phyloP scores from a whole-genome alignment of 1,140 invertebrate genomes.

The Luehdorfia chinensis region DNA sequence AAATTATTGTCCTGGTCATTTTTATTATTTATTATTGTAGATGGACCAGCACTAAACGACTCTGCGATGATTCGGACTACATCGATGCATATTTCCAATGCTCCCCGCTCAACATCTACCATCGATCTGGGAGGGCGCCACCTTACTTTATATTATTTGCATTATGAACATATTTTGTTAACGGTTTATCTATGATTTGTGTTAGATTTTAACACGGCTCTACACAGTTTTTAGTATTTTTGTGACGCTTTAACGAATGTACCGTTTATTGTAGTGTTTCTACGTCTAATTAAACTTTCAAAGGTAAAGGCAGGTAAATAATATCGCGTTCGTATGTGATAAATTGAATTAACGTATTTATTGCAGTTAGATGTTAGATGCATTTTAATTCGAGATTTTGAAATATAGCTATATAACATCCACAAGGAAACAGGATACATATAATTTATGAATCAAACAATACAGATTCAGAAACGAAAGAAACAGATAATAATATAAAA shows the following conservation, averaged over 20 bases:
- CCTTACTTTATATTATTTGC: constrained; percentile 47
- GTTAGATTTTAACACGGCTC: constrained; percentile 41
- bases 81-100: constrained; percentile 27
- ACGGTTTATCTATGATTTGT: constrained; percentile 50
- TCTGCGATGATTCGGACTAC: constrained; percentile 22
- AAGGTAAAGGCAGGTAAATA: constrained; percentile 14
- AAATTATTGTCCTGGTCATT: not conserved
- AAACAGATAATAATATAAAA: not conserved
- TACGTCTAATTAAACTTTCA: constrained; percentile 16
- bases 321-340: constrained; percentile 24
- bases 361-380: constrained; percentile 27
- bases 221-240: constrained; percentile 52
- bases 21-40: constrained; percentile 32
- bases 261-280: constrained; percentile 31
- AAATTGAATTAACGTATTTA: constrained; percentile 29
- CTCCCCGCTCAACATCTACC: constrained; percentile 12
- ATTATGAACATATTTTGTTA: constrained; percentile 66
- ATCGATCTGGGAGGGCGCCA: constrained; percentile 16
- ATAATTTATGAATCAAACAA: not conserved
- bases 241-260: constrained; percentile 54
- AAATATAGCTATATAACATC: constrained; percentile 20
- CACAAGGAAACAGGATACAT: constrained; percentile 11
- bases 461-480: not conserved
- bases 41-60: constrained; percentile 66
- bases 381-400: not conserved